These are phyloP conservation scores for Catharus minimus DNA, from an alignment of 2,113 vertebrate species.

Conservation along the genomic window DNA sequence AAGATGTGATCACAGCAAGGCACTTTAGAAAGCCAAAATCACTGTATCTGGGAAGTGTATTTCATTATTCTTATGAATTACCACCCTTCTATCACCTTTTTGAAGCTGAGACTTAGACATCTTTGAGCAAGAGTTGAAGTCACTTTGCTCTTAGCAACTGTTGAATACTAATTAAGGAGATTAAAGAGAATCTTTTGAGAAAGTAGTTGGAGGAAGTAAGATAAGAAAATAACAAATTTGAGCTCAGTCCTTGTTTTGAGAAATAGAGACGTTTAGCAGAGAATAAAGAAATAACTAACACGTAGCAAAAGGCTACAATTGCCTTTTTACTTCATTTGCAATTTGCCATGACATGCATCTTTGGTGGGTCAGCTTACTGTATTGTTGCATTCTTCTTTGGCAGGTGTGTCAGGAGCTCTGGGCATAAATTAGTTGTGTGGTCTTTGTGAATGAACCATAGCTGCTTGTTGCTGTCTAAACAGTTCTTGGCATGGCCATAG, in stretches of 20 bases:
- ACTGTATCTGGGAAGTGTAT: neutral
- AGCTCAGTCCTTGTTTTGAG: neutral
- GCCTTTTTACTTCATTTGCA: neutral
- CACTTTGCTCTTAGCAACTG: neutral
- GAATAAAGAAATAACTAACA: neutral
- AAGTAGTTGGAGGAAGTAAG: neutral
- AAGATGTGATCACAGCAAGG: neutral
- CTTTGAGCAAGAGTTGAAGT: neutral
- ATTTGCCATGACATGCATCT: rapidly evolving
- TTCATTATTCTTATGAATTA: neutral
- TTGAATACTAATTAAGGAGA: neutral
- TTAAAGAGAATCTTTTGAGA: neutral
- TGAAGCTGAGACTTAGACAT: neutral
- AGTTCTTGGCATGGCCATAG: neutral
- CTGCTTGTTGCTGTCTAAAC: neutral
- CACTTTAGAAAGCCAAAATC: neutral
- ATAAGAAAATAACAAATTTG: neutral
- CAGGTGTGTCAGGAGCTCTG: neutral
- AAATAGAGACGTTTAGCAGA: neutral
- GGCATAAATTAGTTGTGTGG: neutral
- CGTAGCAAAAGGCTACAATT: neutral
- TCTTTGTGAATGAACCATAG: neutral
- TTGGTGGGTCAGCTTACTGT: neutral
- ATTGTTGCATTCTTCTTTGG: neutral
- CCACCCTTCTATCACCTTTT: neutral